phyloP scores from a whole-genome alignment of 2,113 vertebrate genomes.

The Pontoporia blainvillei region DNA sequence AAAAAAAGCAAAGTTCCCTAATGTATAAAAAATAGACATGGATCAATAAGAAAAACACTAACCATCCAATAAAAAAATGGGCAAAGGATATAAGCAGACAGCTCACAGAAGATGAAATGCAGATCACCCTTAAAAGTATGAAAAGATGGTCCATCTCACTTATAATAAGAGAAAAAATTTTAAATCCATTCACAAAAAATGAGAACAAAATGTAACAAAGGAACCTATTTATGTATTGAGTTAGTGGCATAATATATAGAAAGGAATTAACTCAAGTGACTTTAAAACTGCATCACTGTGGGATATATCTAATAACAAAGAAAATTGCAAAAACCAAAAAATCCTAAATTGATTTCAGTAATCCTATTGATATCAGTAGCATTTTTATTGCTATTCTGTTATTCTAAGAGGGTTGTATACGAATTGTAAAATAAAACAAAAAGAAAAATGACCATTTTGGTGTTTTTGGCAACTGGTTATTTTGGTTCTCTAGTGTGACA shows the following conservation, averaged over 20 bases:
- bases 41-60: constrained; percentile 27
- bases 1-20: neutral
- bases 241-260: constrained; percentile 13
- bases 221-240: neutral
- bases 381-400: neutral
- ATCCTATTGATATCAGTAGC: neutral
- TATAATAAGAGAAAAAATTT: neutral
- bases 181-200: neutral
- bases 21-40: neutral
- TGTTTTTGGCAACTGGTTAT: neutral
- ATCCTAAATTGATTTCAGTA: neutral
- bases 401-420: neutral
- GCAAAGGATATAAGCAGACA: neutral
- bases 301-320: neutral
- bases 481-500: neutral
- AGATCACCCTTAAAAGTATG: neutral
- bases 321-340: neutral
- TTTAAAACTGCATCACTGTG: neutral
- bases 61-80: neutral
- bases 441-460: neutral
- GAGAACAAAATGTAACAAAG: constrained; percentile 15
- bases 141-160: neutral
- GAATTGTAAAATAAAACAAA: neutral
- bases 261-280: constrained; percentile 15
- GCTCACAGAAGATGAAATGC: neutral